Evolutionary conservation across 2,888 invertebrate genomes (phyloP), one percentile per base, ranked within the genome.

Genomic region (Caenorhabditis sp.): DNA sequence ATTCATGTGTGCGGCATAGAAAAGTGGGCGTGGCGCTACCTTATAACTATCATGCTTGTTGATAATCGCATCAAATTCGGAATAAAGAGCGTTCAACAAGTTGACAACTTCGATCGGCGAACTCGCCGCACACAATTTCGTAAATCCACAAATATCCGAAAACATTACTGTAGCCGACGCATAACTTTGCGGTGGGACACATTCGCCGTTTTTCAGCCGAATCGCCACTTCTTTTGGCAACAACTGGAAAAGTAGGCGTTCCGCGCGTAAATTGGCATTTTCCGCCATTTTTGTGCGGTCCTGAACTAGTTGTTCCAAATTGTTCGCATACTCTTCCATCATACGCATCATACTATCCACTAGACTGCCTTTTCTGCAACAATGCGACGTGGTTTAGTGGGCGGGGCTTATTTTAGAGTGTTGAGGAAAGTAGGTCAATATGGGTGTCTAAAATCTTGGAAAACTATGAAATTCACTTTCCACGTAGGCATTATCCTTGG

Each of bases 91-190:
- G 68, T 82, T 83, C 23, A 82, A 70, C n/a, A 79, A 69, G 10
- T 53, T 69, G 31, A 81, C 81, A 0, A 85, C 78, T 62, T 79
- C 76, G 23, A 78, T 74, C 1, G 79, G 74, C 0, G 72, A 72
- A 21, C 72, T 76, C 1, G 53, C 60, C 5, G 77, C 70, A 67
- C 79, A 81, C 6, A 81, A 57, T 23, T 70, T 76, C 1, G 79
- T 81, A 65, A 79, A 81, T 14, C 81, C 81, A 17, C 75, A 75
- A 53, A 78, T 76, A 57, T 78, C 76, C 24, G 67, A 75, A 77
- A 81, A 86, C 78, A 86, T 77, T 17, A 86, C 85, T 0, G 85
- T 82, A 5, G 86, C 86, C n/a, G 77, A 70, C 10, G 73, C 62
- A 68, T 83, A 84, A 49, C 65, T 71, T 59, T 79, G 84, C n/a